phyloP scores from a whole-genome alignment of 2,113 vertebrate genomes.

The Xyrauchen texanus region DNA sequence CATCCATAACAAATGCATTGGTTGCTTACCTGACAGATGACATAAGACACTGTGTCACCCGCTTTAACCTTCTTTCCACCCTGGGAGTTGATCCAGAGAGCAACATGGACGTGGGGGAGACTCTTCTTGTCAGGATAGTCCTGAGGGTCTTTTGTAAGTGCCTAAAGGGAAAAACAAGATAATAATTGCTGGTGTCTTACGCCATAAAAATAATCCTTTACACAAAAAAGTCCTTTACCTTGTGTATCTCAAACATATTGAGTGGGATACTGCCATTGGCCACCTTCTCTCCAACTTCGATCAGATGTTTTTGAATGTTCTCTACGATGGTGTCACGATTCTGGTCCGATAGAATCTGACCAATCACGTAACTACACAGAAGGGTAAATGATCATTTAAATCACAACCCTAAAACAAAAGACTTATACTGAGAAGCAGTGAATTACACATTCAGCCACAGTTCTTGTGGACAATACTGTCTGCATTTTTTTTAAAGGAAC shows the following conservation, averaged over 20 bases:
- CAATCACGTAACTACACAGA: conserved; percentile 85
- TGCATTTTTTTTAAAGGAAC: too few relatives aligned
- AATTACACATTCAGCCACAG: too few relatives aligned
- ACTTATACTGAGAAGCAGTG: not conserved
- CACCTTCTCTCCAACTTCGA: conserved; percentile 91
- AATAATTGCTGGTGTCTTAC: not conserved
- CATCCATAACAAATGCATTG: not conserved
- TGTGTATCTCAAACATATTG: conserved; percentile 93
- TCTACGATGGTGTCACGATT: conserved; percentile 90
- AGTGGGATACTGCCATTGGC: conserved; percentile 77
- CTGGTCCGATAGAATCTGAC: conserved; percentile 96
- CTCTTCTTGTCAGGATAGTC: conserved; percentile 97
- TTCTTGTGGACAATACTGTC: too few relatives aligned
- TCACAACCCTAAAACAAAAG: not conserved
- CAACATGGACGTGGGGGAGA: conserved; percentile 95
- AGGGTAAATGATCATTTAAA: not conserved
- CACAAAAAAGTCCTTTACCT: conserved; percentile 74
- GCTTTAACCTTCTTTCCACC: conserved; percentile 90
- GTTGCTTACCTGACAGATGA: conserved; percentile 90
- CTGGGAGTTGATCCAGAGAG: conserved; percentile 97
- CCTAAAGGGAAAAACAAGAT: conserved; percentile 68
- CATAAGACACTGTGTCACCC: conserved; percentile 92
- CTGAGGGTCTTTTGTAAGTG: conserved; percentile 95
- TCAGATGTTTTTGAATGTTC: conserved; percentile 92
- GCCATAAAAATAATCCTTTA: not conserved